phyloP scores from a whole-genome alignment of 2,888 invertebrate species.

The Polydrusus cervinus region DNA sequence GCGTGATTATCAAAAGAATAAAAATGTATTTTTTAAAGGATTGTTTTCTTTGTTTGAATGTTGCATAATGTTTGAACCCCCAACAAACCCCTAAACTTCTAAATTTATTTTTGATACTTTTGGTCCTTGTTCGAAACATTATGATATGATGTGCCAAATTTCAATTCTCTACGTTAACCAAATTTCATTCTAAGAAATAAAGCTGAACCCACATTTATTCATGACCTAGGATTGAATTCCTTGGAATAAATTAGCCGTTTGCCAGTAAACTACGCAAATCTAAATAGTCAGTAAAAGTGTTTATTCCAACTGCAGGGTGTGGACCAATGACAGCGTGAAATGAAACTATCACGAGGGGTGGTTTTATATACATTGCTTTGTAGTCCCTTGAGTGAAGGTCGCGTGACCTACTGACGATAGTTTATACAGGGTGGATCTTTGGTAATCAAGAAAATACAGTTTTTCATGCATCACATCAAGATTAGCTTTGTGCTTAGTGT shows the following conservation, averaged over 20 bases:
- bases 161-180: not conserved
- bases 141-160: not conserved
- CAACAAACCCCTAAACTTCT: too few species aligned
- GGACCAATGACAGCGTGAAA: conserved; percentile 15
- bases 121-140: too few species aligned
- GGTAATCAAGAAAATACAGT: not conserved
- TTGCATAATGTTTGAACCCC: too few species aligned
- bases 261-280: conserved; percentile 8
- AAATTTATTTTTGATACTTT: too few species aligned
- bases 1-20: not conserved
- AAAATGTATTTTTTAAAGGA: not conserved
- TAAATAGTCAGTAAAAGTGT: conserved; percentile 17
- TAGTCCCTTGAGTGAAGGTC: conserved; percentile 14
- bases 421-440: conserved; percentile 5
- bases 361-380: conserved; percentile 24
- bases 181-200: not conserved
- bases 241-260: conserved; percentile 8
- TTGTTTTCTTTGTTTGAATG: too few species aligned
- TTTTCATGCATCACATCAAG: too few species aligned
- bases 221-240: not conserved
- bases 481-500: too few species aligned
- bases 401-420: conserved; percentile 22
- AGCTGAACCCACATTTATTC: not conserved
- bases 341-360: conserved; percentile 21
- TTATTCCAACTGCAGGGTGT: conserved; percentile 21